Percentiles rank a stretch among this genome's conserved stretches.
Evolutionary conservation across 1,140 invertebrate species (phyloP).

Genomic region (Drosophila novamexicana): DNA sequence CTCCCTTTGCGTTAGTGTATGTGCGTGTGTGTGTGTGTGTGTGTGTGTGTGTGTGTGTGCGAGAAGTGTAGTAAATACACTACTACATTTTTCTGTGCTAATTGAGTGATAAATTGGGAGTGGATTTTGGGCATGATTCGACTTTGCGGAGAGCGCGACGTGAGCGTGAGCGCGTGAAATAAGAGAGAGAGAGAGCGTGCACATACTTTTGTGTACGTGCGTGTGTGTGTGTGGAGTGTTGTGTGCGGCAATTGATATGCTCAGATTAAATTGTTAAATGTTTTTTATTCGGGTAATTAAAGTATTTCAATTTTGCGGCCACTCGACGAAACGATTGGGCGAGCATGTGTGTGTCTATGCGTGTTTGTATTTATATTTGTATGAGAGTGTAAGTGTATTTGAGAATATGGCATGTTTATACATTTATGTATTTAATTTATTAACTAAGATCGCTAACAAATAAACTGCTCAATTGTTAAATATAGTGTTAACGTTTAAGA

Average conservation of each 20-base stretch:
- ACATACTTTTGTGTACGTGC: conserved; percentile 24
- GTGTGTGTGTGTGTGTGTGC: conserved; percentile 44
- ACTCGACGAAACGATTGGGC: conserved; percentile 26
- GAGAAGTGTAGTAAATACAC: conserved; percentile 83
- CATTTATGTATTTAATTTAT: conserved; percentile 36
- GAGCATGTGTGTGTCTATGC: conserved; percentile 1
- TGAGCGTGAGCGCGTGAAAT: conserved; percentile 49
- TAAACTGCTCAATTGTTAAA: conserved; percentile 9
- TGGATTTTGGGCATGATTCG: conserved; percentile 71
- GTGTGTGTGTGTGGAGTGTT: conserved; percentile 42
- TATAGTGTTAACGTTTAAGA: conserved; percentile 52
- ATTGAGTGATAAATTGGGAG: conserved; percentile 84
- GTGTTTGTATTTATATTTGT: not conserved
- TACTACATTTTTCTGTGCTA: conserved; percentile 84
- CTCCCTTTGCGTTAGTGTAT: conserved; percentile 16
- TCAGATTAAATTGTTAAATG: conserved; percentile 84
- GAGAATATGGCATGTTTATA: conserved; percentile 33
- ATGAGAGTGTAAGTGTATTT: not conserved
- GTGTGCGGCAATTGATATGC: conserved; percentile 79
- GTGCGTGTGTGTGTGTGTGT: conserved; percentile 19
- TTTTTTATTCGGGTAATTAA: conserved; percentile 83
- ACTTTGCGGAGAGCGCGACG: conserved; percentile 59
- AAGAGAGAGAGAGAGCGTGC: conserved; percentile 35
- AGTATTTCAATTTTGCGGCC: conserved; percentile 75
- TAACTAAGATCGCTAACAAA: conserved; percentile 11